Percentiles rank a stretch among this genome's conserved stretches.
Evolutionary conservation across 2,888 invertebrate genomes (phyloP).

Genomic region (Eugnorisma glareosa): DNA sequence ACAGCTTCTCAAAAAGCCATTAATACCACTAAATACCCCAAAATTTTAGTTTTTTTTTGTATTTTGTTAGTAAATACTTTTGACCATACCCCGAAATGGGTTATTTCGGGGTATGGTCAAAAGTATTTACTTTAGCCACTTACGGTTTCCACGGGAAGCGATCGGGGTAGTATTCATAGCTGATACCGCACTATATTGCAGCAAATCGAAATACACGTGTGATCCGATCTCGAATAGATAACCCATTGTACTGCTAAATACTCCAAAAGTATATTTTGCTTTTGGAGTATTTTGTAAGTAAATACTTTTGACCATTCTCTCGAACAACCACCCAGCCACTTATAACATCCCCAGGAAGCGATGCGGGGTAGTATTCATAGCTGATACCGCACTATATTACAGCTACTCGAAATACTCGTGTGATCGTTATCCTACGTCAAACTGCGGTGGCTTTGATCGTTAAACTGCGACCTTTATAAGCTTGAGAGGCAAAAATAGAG

Average conservation of each 20-base stretch:
- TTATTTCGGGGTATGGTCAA: no score
- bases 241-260: slow-evolving; percentile 7
- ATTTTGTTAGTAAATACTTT: neutral
- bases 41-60: neutral
- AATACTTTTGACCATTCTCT: slow-evolving; percentile 28
- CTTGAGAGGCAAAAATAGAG: slow-evolving; percentile 62
- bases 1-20: neutral
- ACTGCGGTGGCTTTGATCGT: slow-evolving; percentile 63
- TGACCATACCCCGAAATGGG: slow-evolving; percentile 2
- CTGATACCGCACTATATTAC: slow-evolving; percentile 41
- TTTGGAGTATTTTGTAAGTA: neutral
- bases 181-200: slow-evolving; percentile 34
- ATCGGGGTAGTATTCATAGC: slow-evolving; percentile 20
- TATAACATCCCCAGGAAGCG: slow-evolving; percentile 26
- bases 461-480: slow-evolving; percentile 64
- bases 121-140: no score
- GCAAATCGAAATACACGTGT: slow-evolving; percentile 41
- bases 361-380: slow-evolving; percentile 27
- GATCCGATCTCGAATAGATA: slow-evolving; percentile 32
- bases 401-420: slow-evolving; percentile 46
- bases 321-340: slow-evolving; percentile 12
- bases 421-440: slow-evolving; percentile 64
- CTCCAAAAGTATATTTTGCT: slow-evolving; percentile 2
- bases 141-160: slow-evolving; percentile 18
- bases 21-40: neutral